A percentile compares a stretch with the other conserved stretches of the same genome.
Evolutionary conservation across 2,113 vertebrate genomes (phyloP).

Genomic region (Argyrosomus japonicus): DNA sequence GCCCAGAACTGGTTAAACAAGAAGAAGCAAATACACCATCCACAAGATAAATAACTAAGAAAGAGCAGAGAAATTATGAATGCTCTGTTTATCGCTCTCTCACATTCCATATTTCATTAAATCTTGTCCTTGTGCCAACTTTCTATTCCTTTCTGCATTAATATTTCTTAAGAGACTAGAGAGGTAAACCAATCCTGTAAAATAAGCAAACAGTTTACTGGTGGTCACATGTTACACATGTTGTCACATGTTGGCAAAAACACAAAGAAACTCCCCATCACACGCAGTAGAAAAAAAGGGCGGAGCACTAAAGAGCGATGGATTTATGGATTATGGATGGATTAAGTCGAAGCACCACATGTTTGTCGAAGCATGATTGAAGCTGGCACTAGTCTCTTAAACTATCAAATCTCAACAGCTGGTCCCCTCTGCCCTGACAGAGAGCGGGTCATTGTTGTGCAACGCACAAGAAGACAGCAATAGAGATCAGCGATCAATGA

Average conservation of each 20-base stretch:
- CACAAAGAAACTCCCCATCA: constrained; percentile 9
- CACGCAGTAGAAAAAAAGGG: background rate
- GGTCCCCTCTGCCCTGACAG: constrained; percentile 58
- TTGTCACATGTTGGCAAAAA: background rate
- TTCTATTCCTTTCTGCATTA: background rate
- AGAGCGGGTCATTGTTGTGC: constrained; percentile 46
- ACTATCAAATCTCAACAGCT: constrained; percentile 70
- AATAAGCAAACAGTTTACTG: background rate
- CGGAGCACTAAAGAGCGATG: constrained; percentile 18
- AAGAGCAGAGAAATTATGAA: background rate
- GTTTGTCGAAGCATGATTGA: constrained; percentile 59
- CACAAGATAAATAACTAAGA: constrained; percentile 19
- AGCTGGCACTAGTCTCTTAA: constrained; percentile 49
- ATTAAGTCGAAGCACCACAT: constrained; percentile 65
- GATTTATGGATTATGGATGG: constrained; percentile 61
- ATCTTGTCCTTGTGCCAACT: background rate
- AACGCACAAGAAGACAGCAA: background rate
- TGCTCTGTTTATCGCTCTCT: background rate
- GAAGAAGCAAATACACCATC: background rate
- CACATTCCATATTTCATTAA: background rate
- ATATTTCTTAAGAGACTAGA: background rate
- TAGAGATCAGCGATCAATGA: constrained; percentile 32
- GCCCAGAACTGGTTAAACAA: constrained; percentile 7
- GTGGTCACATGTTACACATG: background rate
- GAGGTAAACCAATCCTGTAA: background rate